phyloP scores from a whole-genome alignment of 2,797 vertebrate species.

The Sebastes steindachneri region DNA sequence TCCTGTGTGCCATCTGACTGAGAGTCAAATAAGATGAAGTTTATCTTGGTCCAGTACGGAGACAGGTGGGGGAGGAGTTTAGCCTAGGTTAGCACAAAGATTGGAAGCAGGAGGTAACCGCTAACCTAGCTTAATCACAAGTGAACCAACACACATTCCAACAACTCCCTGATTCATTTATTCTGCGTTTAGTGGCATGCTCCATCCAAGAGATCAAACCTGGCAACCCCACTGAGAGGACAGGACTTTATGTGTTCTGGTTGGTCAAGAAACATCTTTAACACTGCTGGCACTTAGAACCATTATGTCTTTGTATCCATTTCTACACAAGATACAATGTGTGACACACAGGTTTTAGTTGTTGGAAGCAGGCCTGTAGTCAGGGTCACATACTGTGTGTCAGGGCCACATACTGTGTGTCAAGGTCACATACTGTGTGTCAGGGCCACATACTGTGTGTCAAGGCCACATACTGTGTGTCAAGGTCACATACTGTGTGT shows the following conservation, averaged over 20 bases:
- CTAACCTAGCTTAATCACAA: background rate
- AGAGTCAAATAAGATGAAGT: background rate
- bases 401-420: too few relatives aligned
- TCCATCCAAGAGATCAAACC: background rate
- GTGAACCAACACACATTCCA: fast-evolving
- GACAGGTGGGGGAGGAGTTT: background rate
- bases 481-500: too few relatives aligned
- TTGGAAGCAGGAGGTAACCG: background rate
- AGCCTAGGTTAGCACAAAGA: background rate
- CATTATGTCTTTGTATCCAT: background rate
- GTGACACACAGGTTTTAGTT: background rate
- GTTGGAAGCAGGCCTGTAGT: too few relatives aligned
- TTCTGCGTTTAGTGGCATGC: background rate
- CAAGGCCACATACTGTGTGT: too few relatives aligned
- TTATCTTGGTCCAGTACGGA: background rate
- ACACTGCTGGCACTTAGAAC: background rate
- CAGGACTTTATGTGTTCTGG: background rate
- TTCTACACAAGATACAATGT: background rate
- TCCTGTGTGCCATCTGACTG: background rate
- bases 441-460: too few relatives aligned
- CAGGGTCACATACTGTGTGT: too few relatives aligned
- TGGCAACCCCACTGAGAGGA: background rate
- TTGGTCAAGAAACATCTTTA: background rate
- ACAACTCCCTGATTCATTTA: background rate
- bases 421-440: too few relatives aligned